phyloP scores from a whole-genome alignment of 1,140 invertebrate genomes.

The Drosophila sp. region DNA sequence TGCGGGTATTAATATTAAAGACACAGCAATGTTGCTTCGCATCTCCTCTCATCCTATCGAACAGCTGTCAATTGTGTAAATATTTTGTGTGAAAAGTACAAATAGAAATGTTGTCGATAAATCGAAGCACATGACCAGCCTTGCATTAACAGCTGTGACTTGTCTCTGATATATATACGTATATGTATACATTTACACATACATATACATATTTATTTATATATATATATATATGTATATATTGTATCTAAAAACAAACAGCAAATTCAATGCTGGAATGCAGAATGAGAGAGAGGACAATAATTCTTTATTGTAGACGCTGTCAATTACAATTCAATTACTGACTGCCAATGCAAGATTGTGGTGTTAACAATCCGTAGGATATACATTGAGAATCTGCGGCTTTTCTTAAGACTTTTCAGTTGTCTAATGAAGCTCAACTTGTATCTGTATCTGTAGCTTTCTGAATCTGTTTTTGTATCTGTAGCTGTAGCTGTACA shows the following conservation, averaged over 20 bases:
- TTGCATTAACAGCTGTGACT: conserved; percentile 45
- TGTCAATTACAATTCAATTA: conserved; percentile 37
- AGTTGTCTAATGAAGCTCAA: background rate
- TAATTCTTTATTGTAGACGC: conserved; percentile 3
- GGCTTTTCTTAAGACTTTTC: background rate
- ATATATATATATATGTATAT: no score
- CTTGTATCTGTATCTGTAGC: background rate
- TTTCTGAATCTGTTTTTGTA: background rate
- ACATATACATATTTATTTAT: no score
- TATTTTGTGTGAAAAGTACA: conserved; percentile 50
- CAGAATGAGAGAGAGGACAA: no score
- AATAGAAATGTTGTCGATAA: conserved; percentile 47
- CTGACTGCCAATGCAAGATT: background rate
- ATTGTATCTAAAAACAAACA: conserved; percentile 28
- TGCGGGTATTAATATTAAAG: conserved; percentile 1
- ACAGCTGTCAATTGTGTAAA: conserved; percentile 58
- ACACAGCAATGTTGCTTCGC: conserved; percentile 14
- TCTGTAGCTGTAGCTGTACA: no score
- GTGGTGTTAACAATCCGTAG: background rate
- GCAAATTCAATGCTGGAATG: conserved; percentile 1
- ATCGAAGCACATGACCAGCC: conserved; percentile 49
- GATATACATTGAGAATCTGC: background rate
- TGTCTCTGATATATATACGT: conserved; percentile 3
- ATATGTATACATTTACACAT: background rate
- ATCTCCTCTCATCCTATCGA: conserved; percentile 8